Percentiles rank a stretch among this genome's conserved stretches.
These are phyloP conservation scores for Nasalis larvatus DNA, from an alignment of 2,113 vertebrate genomes.

Conservation along the genomic window DNA sequence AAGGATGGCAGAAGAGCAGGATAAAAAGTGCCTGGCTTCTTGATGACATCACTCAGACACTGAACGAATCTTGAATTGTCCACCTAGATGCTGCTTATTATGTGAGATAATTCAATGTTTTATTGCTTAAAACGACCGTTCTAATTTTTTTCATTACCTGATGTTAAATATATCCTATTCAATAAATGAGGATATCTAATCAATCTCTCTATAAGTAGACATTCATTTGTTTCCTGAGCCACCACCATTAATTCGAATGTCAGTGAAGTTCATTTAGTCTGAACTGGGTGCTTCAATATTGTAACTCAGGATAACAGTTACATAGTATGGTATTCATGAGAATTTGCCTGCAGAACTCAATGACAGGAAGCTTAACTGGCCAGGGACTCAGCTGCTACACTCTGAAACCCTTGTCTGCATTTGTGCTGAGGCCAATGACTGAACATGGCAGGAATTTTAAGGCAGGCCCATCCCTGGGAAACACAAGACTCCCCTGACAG, in stretches of 20 bases:
- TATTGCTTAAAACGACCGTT: not conserved
- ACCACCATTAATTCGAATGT: not conserved
- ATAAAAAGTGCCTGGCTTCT: not conserved
- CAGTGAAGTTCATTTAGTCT: not conserved
- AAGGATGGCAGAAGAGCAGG: not conserved
- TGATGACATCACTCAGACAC: not conserved
- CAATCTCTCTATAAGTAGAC: not conserved
- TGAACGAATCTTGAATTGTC: not conserved
- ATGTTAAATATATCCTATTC: not conserved
- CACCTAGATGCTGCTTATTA: not conserved
- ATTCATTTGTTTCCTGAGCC: not conserved
- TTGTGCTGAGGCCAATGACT: not conserved
- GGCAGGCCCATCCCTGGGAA: not conserved
- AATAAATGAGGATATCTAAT: not conserved
- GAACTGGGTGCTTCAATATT: not conserved
- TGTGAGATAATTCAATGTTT: not conserved
- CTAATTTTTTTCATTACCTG: not conserved
- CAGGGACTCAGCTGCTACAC: not conserved
- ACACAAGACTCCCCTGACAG: not conserved
- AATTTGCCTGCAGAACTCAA: not conserved
- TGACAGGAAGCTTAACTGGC: not conserved
- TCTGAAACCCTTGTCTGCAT: not conserved
- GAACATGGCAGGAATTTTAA: not conserved
- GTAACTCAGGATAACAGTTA: not conserved
- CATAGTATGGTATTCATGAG: too few relatives aligned